These are phyloP conservation scores for Penelope pileata DNA, from an alignment of 2,113 vertebrate genomes.

Conservation along the genomic window DNA sequence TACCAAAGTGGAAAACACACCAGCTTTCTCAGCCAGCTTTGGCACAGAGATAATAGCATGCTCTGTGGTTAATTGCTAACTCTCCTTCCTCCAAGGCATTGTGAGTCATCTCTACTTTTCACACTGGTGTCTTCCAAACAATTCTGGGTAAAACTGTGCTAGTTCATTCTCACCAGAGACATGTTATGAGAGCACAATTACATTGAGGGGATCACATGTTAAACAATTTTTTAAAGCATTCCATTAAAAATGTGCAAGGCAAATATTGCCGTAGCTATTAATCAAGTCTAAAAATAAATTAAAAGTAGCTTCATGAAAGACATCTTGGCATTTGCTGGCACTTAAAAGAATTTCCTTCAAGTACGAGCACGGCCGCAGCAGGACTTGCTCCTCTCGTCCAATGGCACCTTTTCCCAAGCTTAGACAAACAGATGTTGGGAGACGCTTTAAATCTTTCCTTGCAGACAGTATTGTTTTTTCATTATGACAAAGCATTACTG, in stretches of 20 bases:
- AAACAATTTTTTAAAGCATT: conserved; percentile 1
- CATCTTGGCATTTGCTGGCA: neutral
- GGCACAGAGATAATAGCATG: conserved; percentile 36
- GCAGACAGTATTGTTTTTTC: conserved; percentile 63
- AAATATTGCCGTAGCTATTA: conserved; percentile 44
- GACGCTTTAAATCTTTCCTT: conserved; percentile 56
- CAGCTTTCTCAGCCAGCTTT: conserved; percentile 28
- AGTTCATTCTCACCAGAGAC: conserved; percentile 62
- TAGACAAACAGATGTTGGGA: conserved; percentile 38
- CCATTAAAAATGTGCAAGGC: conserved; percentile 44
- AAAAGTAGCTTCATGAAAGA: conserved; percentile 43
- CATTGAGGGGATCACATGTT: conserved; percentile 35
- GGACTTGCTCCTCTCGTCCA: conserved; percentile 51
- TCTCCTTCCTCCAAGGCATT: conserved; percentile 54
- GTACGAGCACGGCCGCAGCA: conserved; percentile 36
- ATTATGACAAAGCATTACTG: conserved; percentile 12
- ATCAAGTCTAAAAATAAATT: conserved; percentile 63
- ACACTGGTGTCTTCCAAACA: conserved; percentile 59
- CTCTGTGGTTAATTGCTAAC: conserved; percentile 41
- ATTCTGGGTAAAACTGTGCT: conserved; percentile 46
- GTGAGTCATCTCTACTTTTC: conserved; percentile 68
- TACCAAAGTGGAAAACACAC: neutral
- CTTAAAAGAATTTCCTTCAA: conserved; percentile 63
- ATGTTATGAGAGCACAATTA: neutral
- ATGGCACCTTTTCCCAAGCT: conserved; percentile 41